Conservation (phyloP, 2,797 vertebrate species). For the Lateolabrax maculatus region DNA sequence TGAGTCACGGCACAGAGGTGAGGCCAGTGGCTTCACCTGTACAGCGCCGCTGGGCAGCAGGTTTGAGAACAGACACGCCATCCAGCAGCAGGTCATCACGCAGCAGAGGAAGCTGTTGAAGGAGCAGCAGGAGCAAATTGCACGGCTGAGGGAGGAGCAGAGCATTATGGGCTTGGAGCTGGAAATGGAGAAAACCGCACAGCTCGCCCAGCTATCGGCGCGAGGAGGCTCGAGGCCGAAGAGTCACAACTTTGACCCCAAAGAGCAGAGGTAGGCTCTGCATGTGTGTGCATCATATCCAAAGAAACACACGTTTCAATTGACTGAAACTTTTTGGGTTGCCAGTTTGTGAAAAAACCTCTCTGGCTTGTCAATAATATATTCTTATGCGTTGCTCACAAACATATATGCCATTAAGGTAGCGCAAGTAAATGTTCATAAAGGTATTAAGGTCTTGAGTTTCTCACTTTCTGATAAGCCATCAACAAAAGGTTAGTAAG, state of each 20-base stretch:
- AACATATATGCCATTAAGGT: neutral
- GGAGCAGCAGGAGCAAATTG: slow-evolving; percentile 91
- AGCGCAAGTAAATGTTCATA: neutral
- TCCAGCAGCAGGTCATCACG: slow-evolving; percentile 89
- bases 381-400: neutral
- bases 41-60: slow-evolving; percentile 56
- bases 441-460: neutral
- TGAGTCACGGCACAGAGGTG: slow-evolving; percentile 43
- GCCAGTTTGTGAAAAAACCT: neutral
- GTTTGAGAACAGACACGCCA: slow-evolving; percentile 83
- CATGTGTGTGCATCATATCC: neutral
- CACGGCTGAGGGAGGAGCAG: slow-evolving; percentile 86
- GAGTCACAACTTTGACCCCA: slow-evolving; percentile 15
- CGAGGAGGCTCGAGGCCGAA: slow-evolving; percentile 21
- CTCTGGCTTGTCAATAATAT: neutral
- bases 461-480: neutral
- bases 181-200: slow-evolving; percentile 65
- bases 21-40: neutral
- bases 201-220: slow-evolving; percentile 31
- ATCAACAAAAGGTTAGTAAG: neutral
- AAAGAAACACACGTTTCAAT: slow-evolving; percentile 1
- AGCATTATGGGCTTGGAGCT: slow-evolving; percentile 76
- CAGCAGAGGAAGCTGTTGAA: slow-evolving; percentile 90
- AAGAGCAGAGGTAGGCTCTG: slow-evolving; percentile 60
- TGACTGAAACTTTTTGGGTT: neutral